Conservation (phyloP, 2,797 vertebrate species). For the Macropodus opercularis region DNA sequence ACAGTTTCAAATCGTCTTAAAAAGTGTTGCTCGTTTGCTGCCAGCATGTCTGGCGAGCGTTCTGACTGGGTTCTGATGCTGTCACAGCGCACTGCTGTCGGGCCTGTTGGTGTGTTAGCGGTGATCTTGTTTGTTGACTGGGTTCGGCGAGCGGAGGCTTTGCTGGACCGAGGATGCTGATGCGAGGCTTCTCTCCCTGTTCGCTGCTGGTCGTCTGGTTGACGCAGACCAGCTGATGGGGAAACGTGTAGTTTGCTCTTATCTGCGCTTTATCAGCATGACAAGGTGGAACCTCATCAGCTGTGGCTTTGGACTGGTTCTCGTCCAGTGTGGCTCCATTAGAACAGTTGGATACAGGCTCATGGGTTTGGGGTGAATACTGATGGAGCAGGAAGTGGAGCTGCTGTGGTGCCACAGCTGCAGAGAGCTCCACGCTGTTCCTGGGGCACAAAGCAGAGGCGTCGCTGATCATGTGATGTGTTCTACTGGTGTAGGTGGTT, state of each 20-base stretch:
- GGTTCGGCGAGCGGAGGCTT: no score
- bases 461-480: background rate
- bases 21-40: no score
- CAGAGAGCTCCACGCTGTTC: slow-evolving; percentile 6
- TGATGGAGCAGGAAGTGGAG: no score
- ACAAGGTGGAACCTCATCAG: background rate
- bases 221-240: background rate
- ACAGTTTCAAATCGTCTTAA: no score
- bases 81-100: no score
- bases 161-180: no score
- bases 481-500: background rate
- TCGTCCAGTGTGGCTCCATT: background rate
- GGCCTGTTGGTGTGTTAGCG: no score
- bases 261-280: background rate
- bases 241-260: background rate
- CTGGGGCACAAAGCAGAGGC: slow-evolving; percentile 2
- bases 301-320: background rate
- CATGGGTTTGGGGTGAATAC: background rate
- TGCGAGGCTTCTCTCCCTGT: background rate
- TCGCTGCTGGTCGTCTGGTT: background rate
- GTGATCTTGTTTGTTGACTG: no score
- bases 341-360: background rate
- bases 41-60: no score
- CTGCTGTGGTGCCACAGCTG: background rate
- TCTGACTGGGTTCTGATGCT: no score